phyloP scores from a whole-genome alignment of 2,888 invertebrate genomes.

The Leuctra nigra region DNA sequence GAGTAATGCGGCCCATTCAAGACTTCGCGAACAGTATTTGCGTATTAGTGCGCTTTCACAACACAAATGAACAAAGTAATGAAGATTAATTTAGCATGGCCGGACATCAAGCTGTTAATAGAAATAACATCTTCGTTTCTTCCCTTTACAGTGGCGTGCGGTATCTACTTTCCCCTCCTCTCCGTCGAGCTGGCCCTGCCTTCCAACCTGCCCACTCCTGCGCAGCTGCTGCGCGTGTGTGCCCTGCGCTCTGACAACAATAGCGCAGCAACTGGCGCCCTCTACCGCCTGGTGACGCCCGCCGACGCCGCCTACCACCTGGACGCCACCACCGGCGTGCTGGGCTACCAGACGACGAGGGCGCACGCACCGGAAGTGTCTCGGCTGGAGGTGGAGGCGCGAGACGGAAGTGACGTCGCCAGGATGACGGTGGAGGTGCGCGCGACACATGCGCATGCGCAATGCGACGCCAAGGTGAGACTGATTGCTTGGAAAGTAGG shows the following conservation, averaged over 20 bases:
- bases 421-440: not conserved
- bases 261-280: not conserved
- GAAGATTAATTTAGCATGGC: no score
- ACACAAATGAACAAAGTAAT: no score
- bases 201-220: not conserved
- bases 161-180: slow-evolving; percentile 1
- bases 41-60: no score
- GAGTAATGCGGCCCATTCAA: no score
- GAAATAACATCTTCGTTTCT: no score
- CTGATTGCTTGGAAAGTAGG: no score
- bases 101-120: no score
- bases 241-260: not conserved
- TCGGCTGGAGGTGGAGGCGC: slow-evolving; percentile 6
- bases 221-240: not conserved
- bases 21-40: no score
- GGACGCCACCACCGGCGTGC: not conserved
- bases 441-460: not conserved
- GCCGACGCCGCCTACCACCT: not conserved
- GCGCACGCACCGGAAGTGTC: not conserved
- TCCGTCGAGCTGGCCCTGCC: slow-evolving; percentile 7
- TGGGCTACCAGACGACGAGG: not conserved
- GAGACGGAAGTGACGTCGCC: not conserved
- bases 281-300: not conserved
- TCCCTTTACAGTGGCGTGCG: no score
- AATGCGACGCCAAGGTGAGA: not conserved